Conservation (phyloP, 2,888 invertebrate genomes). For the Agonopterix heracliana region DNA sequence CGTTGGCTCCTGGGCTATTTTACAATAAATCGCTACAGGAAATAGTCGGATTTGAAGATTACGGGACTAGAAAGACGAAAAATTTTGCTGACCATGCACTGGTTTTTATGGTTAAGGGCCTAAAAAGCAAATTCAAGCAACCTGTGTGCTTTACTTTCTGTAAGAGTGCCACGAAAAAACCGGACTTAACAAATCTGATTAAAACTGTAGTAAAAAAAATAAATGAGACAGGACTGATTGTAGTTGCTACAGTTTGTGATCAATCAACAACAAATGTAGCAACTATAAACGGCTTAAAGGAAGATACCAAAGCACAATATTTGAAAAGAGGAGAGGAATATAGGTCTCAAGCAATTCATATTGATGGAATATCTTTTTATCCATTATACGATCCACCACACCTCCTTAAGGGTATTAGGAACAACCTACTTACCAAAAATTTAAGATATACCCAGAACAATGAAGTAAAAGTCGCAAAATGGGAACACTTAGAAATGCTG, state of each 20-base stretch:
- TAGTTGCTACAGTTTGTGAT: neutral
- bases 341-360: too few species aligned
- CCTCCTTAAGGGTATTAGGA: neutral
- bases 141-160: neutral
- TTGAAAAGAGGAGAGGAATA: too few species aligned
- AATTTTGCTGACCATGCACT: neutral
- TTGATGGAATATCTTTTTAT: too few species aligned
- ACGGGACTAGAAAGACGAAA: neutral
- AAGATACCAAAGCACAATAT: neutral
- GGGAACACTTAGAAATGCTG: neutral
- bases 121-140: neutral
- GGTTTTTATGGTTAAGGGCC: neutral
- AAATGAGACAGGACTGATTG: neutral
- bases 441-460: neutral
- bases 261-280: neutral
- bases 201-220: neutral
- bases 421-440: neutral
- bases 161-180: neutral
- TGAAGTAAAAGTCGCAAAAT: neutral
- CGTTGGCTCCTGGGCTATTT: neutral
- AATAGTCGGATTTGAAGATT: neutral
- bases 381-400: neutral
- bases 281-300: neutral
- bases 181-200: neutral
- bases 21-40: neutral